Base-by-base conservation (phyloP, 2,113 vertebrate genomes). In the Hippoglossus stenolepis region DNA sequence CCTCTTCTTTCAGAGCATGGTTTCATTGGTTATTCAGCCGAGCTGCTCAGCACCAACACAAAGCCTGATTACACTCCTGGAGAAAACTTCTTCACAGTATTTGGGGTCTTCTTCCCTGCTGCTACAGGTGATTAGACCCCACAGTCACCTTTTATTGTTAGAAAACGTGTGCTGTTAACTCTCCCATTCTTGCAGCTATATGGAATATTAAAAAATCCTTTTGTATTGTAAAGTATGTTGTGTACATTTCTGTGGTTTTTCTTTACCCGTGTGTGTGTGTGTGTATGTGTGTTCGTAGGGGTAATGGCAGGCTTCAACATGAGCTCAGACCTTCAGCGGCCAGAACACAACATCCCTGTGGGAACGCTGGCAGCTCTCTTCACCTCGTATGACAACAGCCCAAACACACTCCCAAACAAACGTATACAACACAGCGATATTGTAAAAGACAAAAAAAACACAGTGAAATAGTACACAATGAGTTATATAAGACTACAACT, bases 261-360 rank as follows among this genome's bases (percentile, higher is more conserved):
- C 2, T 11, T 12, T 0, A 3, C 10, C 10, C 3, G 28, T 68
- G 20, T 82, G 77, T 67, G 49, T 77, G 49, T 79, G 26, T 82
- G 60, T 71, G 26, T 82, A 58, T 71, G 21, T 81, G 75, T 65
- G 49, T 83, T 43, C 94, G 76, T 89, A 99, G 98, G 98, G 88
- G 98, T 99, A 87, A 98, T 99, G 98, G 96, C 96, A 35, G 98
- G 98, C 58, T 99, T 99, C 94, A 98, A 99, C 87, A 99, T 99
- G 98, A 98, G 97, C 47, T 96, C 96, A 70, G 98, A 99, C 90
- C 97, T 99, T 84, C 95, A 94, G 90, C 96, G 95, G 70, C 97
- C 98, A 0, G 92, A 96, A 23, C 82, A 94, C 84, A 97, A 94
- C 94, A 96, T 99, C 89, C 98, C 98, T n/a, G 62, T 97, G 90